Evolutionary conservation across 2,113 vertebrate genomes (phyloP), one percentile per base, ranked within the genome.

Genomic region (Myotis yumanensis): DNA sequence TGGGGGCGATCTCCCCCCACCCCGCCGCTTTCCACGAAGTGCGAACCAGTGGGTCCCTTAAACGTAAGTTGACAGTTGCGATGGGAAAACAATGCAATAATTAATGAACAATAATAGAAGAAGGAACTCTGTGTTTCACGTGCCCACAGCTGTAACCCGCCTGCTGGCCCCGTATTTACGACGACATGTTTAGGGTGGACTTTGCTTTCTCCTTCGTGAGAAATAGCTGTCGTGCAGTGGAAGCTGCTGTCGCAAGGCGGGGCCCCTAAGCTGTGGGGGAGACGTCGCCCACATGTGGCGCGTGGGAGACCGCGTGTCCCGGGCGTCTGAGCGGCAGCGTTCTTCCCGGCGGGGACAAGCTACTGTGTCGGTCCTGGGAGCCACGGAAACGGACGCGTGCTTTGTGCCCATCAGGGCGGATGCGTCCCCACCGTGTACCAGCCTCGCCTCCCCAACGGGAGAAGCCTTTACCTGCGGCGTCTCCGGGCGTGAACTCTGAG

Each of bases 401-500:
- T 37, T 43, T n/a, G 22, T 4, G 68, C 68, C 4, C 73, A 20
- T 95, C 81, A 51, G 18, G 23, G 17, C 2, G n/a, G 30, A 5
- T 18, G 35, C 5, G 17, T 46, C 32, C 40, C 18, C 7, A 40
- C 51, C 10, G 51, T 75, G 48, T 35, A 35, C 28, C 22, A 75
- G 51, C 22, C 37, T 75, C 12, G 28, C 5, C 30, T 93, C 46
- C 4, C 59, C 88, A 77, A 66, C 37, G 71, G 22, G 2, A 90
- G 52, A 62, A 76, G 11, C 0, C 71, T 90, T 86, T 83, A 81
- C 90, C 81, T 94, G 82, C 43, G 86, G 85, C 54, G 81, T 91
- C 0, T 64, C 95, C 90, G 94, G 90, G 64, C 62, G 89, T 75
- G 88, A 95, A 93, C 82, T 94, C 95, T 95, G 94, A 96, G 96